Conservation (phyloP, 1,140 invertebrate species). For the Streblospio benedicti region DNA sequence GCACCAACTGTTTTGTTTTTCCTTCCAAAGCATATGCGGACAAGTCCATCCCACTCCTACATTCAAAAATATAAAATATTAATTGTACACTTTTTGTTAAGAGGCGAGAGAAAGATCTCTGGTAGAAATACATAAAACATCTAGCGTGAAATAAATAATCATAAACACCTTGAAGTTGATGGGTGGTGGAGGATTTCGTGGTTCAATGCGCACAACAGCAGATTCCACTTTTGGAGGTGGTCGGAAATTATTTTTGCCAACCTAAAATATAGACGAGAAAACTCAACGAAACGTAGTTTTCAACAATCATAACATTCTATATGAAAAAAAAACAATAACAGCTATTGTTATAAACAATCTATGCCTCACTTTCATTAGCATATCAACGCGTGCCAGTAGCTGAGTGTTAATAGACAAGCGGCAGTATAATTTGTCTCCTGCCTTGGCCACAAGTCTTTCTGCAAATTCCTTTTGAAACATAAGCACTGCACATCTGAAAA, state of each 20-base stretch:
- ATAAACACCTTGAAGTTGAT: conserved; percentile 76
- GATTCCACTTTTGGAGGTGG: conserved; percentile 95
- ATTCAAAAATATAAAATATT: conserved; percentile 6
- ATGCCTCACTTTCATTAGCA: conserved; percentile 93
- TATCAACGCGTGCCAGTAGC: conserved; percentile 84
- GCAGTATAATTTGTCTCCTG: conserved; percentile 96
- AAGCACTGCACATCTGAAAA: conserved; percentile 82
- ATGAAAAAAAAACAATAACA: not conserved
- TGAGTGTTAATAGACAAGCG: conserved; percentile 94
- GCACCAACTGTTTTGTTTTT: conserved; percentile 90
- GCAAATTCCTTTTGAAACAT: conserved; percentile 99
- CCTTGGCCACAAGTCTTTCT: conserved; percentile 86
- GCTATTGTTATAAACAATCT: too few species aligned
- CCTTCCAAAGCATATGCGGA: conserved; percentile 84
- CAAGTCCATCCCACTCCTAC: conserved; percentile 91
- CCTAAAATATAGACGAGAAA: conserved; percentile 49
- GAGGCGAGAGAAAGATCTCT: not conserved
- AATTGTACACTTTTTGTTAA: conserved; percentile 1
- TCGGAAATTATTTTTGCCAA: conserved; percentile 95
- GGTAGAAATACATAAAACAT: not conserved
- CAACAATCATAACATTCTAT: not conserved
- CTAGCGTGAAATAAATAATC: not conserved
- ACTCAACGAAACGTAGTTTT: not conserved
- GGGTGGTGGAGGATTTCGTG: conserved; percentile 87
- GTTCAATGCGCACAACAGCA: conserved; percentile 94